Evolutionary conservation across 2,113 vertebrate species (phyloP), one percentile per base, ranked within the genome.

Genomic region (Spermophilus dauricus): DNA sequence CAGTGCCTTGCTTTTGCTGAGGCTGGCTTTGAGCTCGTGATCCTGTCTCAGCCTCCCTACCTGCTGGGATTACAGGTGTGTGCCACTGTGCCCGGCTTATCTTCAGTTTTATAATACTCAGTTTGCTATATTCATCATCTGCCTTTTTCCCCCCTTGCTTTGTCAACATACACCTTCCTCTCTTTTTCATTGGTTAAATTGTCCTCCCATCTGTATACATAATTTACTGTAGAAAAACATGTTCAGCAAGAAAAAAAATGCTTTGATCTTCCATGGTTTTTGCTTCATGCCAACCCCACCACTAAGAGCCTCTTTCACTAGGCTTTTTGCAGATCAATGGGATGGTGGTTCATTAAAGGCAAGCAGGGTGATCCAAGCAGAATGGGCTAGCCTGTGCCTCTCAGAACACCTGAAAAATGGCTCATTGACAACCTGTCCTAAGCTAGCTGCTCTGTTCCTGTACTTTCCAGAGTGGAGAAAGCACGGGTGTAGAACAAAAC

Each of bases 31-130:
- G 51, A 53, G 3, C 51, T 53, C 4, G 0, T 4, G 13, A 53
- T 53, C 51, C 51, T 53, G 48, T 51, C 48, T 51, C 48, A 51
- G 12, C 14, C 51, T 53, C 51, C 14, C 51, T 53, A 53, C 2
- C 51, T 16, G 14, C 51, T 53, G 51, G 51, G 51, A 53, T 53
- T 53, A 53, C 14, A 53, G 51, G 51, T 16, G 14, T 53, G 51
- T 16, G 14, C 13, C 13, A 53, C 51, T 14, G 4, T 53, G 51
- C 51, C 51, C 51, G 16, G 51, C 13, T 53, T 16, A 53, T 53
- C 63, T 85, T 91, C 58, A 63, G 24, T 12, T 97, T 97, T 86
- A 53, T 89, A 45, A 8, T 48, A n/a, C 3, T 30, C 92, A 8
- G 8, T 78, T 61, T 72, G 2, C 58, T 48, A 63, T 63, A 11